A percentile compares a stretch with the other conserved stretches of the same genome.
phyloP scores from a whole-genome alignment of 2,888 invertebrate genomes.

The Mimumesa dahlbomi region DNA sequence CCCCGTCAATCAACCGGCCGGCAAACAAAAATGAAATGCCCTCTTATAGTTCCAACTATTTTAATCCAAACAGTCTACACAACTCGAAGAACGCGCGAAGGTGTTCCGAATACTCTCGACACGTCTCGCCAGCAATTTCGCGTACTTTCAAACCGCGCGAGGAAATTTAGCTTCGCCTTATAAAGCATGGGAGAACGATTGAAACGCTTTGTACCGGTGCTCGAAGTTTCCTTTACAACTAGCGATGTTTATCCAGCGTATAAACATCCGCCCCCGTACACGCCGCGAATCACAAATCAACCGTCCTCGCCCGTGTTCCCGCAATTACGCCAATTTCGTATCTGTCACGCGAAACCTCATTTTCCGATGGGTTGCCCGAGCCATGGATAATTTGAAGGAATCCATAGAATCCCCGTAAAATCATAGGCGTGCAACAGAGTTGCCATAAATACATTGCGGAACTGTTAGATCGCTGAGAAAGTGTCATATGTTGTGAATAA shows the following conservation, averaged over 20 bases:
- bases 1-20: too few relatives aligned
- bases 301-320: constrained; percentile 18
- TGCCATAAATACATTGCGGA: too few relatives aligned
- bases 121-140: not conserved
- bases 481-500: too few relatives aligned
- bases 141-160: not conserved
- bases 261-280: constrained; percentile 36
- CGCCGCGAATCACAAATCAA: constrained; percentile 33
- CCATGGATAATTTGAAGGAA: too few relatives aligned
- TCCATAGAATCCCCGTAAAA: too few relatives aligned
- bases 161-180: not conserved
- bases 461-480: too few relatives aligned
- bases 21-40: too few relatives aligned
- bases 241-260: constrained; percentile 14
- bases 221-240: constrained; percentile 13
- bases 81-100: too few relatives aligned
- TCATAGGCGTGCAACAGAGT: too few relatives aligned
- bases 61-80: too few relatives aligned
- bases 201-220: not conserved
- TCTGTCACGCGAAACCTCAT: constrained; percentile 4
- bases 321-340: constrained; percentile 24
- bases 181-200: constrained; percentile 6
- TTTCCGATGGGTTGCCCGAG: constrained; percentile 12
- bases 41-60: too few relatives aligned
- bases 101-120: too few relatives aligned